Percentiles rank a stretch among this genome's conserved stretches.
Conservation (phyloP, 2,113 vertebrate genomes). For the Willisornis vidua region DNA sequence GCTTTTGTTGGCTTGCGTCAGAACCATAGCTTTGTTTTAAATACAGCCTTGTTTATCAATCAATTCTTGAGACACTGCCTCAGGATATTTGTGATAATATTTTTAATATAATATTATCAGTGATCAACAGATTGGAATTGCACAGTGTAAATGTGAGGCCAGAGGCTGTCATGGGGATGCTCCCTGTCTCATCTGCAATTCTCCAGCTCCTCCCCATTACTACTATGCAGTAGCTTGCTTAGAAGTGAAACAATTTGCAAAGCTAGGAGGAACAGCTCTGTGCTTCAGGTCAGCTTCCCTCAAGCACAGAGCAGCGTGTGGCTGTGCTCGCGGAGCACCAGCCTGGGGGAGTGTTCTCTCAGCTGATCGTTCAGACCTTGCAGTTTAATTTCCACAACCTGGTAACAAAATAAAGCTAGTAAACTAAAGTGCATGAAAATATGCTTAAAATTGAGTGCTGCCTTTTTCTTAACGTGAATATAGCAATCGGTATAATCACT, state of each 20-base stretch:
- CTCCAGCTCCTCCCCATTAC: background rate
- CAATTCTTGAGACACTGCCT: background rate
- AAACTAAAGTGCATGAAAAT: background rate
- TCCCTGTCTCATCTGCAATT: background rate
- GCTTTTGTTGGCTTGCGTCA: constrained; percentile 1
- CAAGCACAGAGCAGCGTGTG: rapidly evolving
- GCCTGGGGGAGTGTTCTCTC: background rate
- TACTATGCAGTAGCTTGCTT: background rate
- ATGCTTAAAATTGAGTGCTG: background rate
- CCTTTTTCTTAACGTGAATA: background rate
- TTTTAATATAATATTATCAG: background rate
- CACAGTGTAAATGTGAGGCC: background rate
- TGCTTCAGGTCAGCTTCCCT: background rate
- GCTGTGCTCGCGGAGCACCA: background rate
- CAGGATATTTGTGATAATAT: background rate
- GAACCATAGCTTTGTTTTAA: constrained; percentile 17
- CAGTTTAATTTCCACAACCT: background rate
- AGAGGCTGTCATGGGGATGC: background rate
- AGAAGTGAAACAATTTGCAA: background rate
- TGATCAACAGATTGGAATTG: background rate
- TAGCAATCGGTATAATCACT: background rate
- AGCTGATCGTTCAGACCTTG: background rate
- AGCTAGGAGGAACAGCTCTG: background rate
- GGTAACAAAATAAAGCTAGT: background rate
- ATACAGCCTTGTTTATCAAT: background rate